These are phyloP conservation scores for Mastacembelus armatus DNA, from an alignment of 2,797 vertebrate species.

Conservation along the genomic window DNA sequence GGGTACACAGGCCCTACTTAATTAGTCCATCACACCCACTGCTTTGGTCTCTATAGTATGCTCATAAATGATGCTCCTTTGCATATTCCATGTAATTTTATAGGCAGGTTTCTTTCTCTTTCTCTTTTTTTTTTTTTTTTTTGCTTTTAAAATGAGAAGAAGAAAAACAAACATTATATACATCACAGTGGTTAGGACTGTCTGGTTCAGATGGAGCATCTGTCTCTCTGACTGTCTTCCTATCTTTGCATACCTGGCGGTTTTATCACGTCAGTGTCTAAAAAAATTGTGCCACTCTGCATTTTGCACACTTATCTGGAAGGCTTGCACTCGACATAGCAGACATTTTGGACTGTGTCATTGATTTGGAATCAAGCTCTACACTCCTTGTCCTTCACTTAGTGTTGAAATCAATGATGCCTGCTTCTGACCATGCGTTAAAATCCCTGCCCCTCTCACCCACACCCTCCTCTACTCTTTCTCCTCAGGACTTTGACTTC, in stretches of 20 bases:
- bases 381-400: constrained; percentile 83
- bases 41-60: constrained; percentile 81
- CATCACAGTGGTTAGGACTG: constrained; percentile 35
- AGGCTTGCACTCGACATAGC: constrained; percentile 65
- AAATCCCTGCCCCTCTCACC: constrained; percentile 46
- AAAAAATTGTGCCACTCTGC: constrained; percentile 64
- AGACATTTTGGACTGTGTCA: constrained; percentile 83
- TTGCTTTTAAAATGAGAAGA: constrained; percentile 41
- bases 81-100: constrained; percentile 71
- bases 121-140: too few relatives aligned
- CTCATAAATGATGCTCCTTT: constrained; percentile 71
- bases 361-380: constrained; percentile 83
- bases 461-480: constrained; percentile 25
- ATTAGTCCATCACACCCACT: constrained; percentile 83
- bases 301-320: constrained; percentile 74
- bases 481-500: constrained; percentile 62
- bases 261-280: constrained; percentile 51
- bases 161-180: constrained; percentile 46
- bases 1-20: constrained; percentile 78
- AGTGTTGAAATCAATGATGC: constrained; percentile 83
- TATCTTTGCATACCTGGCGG: constrained; percentile 8
- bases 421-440: constrained; percentile 82
- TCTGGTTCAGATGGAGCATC: constrained; percentile 16
- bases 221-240: constrained; percentile 34
- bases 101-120: constrained; percentile 31